A percentile compares a stretch with the other conserved stretches of the same genome.
Evolutionary conservation across 2,888 invertebrate genomes (phyloP).

Genomic region (Cantharis rustica): DNA sequence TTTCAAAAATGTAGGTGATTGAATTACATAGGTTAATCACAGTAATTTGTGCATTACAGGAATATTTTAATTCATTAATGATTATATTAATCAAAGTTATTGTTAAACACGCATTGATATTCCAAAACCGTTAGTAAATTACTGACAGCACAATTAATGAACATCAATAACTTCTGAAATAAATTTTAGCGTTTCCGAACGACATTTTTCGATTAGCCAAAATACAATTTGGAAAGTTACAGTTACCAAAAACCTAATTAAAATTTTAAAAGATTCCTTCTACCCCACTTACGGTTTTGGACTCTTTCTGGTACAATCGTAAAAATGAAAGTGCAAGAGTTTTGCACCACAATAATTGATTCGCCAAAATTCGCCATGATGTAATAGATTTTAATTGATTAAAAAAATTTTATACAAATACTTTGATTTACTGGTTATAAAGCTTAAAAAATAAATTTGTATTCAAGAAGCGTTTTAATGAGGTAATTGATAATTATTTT

Average conservation of each 20-base stretch:
- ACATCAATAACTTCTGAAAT: not conserved
- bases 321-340: not conserved
- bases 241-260: not conserved
- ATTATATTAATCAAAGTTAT: not conserved
- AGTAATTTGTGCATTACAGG: not conserved
- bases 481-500: not conserved
- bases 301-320: not conserved
- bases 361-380: not conserved
- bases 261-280: not conserved
- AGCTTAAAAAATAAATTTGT: conserved; percentile 4
- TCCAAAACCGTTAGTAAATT: not conserved
- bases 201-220: not conserved
- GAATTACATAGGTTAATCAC: not conserved
- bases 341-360: not conserved
- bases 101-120: not conserved
- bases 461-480: conserved; percentile 6
- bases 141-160: not conserved
- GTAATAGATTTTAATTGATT: not conserved
- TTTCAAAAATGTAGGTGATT: not conserved
- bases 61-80: not conserved
- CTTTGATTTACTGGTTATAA: not conserved
- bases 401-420: not conserved
- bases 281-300: not conserved
- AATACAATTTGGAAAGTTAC: not conserved
- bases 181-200: not conserved